Percentiles rank a stretch among this genome's conserved stretches.
phyloP scores from a whole-genome alignment of 30 jellyfish, hydroid and myxozoan species.

The Pelagia noctiluca region DNA sequence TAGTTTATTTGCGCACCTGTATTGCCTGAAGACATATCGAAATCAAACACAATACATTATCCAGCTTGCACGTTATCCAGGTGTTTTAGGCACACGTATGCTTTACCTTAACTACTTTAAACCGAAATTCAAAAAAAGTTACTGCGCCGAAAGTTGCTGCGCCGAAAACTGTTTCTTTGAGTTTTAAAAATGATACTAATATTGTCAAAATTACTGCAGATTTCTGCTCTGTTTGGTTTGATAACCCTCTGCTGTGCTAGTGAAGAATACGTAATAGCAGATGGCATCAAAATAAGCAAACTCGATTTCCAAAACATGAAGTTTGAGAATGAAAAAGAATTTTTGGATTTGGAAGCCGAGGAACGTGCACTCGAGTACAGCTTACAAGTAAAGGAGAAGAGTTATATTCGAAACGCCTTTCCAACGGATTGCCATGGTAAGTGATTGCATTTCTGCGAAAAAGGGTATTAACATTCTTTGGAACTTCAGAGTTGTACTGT shows the following conservation, averaged over 20 bases:
- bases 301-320: conserved; percentile 23
- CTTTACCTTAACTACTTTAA: no score
- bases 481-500: no score
- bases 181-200: not conserved
- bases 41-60: no score
- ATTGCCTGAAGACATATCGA: no score
- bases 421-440: conserved; percentile 58
- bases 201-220: not conserved
- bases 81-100: no score
- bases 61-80: no score
- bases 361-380: conserved; percentile 63
- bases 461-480: no score
- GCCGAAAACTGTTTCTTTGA: no score
- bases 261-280: conserved; percentile 37
- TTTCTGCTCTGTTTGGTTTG: not conserved
- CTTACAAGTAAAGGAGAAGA: conserved; percentile 60
- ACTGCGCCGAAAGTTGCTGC: no score
- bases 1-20: no score
- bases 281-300: conserved; percentile 45
- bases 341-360: conserved; percentile 4
- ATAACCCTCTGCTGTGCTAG: conserved; percentile 4
- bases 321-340: not conserved
- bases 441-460: not conserved
- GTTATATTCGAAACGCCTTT: not conserved
- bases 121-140: no score